phyloP scores from a whole-genome alignment of 2,113 vertebrate species.

The Caloenas nicobarica region DNA sequence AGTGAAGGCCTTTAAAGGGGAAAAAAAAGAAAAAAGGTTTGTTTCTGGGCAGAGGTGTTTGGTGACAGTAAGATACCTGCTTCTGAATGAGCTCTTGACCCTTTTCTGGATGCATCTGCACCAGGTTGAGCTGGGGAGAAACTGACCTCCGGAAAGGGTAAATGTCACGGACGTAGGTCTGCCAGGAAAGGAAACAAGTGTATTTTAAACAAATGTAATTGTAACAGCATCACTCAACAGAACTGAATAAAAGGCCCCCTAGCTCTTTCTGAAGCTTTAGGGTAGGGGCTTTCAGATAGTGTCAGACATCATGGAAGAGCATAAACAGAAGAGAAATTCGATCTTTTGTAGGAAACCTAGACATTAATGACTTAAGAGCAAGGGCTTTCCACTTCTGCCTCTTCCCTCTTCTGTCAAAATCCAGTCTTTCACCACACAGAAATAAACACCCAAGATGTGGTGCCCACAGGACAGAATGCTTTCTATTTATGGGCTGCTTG shows the following conservation, averaged over 20 bases:
- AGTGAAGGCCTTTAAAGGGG: neutral
- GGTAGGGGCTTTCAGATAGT: neutral
- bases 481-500: neutral
- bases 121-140: slow-evolving; percentile 95
- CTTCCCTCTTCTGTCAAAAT: neutral
- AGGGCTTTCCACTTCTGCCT: neutral
- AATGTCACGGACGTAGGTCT: slow-evolving; percentile 98
- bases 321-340: neutral
- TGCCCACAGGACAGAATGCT: neutral
- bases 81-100: slow-evolving; percentile 98
- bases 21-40: neutral
- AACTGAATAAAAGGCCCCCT: neutral
- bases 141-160: slow-evolving; percentile 97
- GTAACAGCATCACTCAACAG: neutral
- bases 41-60: neutral
- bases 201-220: neutral
- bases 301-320: neutral
- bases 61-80: slow-evolving; percentile 77
- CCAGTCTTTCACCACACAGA: neutral
- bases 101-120: slow-evolving; percentile 96
- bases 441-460: neutral
- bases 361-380: neutral
- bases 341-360: neutral
- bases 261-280: neutral
- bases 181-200: slow-evolving; percentile 1